A percentile compares a stretch with the other conserved stretches of the same genome.
Conservation (phyloP, 1,140 invertebrate genomes). For the Sycophaga agraensis region DNA sequence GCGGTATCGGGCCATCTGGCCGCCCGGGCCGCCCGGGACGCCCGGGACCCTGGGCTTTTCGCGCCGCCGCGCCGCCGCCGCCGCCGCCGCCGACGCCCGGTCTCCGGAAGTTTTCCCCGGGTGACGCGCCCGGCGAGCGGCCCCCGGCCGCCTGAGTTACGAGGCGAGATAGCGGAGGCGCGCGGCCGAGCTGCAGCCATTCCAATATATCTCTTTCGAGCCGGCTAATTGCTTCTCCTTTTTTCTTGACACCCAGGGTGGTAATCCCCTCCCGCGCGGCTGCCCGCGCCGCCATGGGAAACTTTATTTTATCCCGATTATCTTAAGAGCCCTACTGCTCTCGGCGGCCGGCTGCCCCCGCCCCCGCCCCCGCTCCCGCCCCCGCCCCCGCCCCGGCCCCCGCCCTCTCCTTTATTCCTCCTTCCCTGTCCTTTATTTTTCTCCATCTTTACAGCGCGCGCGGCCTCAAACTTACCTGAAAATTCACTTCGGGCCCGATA, state of each 20-base stretch:
- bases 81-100: background rate
- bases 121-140: background rate
- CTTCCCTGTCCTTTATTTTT: background rate
- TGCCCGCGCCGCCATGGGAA: constrained; percentile 16
- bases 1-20: too few species aligned
- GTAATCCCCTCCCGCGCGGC: constrained; percentile 1
- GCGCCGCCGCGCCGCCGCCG: background rate
- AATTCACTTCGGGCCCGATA: constrained; percentile 9
- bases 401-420: background rate
- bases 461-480: constrained; percentile 17
- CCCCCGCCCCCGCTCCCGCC: background rate
- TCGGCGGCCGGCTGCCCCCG: background rate
- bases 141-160: constrained; percentile 8
- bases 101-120: constrained; percentile 13
- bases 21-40: background rate
- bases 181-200: constrained; percentile 14
- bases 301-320: constrained; percentile 31
- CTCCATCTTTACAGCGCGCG: constrained; percentile 6
- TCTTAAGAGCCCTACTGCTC: constrained; percentile 28
- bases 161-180: constrained; percentile 13
- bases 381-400: background rate
- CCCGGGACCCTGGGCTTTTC: background rate
- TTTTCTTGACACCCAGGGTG: constrained; percentile 35
- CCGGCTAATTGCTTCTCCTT: constrained; percentile 44
- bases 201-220: constrained; percentile 43